Evolutionary conservation across 2,797 vertebrate species (phyloP), one percentile per base, ranked within the genome.

Genomic region (Simalia tracyae): DNA sequence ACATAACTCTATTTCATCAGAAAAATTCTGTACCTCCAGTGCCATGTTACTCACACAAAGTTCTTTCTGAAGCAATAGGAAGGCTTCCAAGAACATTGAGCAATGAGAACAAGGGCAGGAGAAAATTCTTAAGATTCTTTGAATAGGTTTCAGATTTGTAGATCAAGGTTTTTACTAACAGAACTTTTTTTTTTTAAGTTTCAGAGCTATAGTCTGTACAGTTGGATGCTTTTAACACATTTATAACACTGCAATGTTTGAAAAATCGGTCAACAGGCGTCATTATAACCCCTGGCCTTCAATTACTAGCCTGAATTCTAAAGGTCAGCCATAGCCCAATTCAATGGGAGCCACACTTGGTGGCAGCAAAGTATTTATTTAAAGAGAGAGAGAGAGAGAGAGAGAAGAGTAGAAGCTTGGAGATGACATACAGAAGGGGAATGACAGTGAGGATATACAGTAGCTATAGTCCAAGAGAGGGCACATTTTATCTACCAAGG

Each of bases 31-130:
- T 86, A 57, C 26, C 19, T 11, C 24, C 22, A 36, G 36, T 46
- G 63, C 90, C 11, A 15, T 76, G 17, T 46, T 76, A 87, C 46
- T 76, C 5, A 31, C 59, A 56, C 36, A 31, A 57, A 60, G 64
- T 86, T 68, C n/a, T 84, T 68, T 24, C 36, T 46, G 61, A 91
- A 91, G 54, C 56, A 87, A 22, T 26, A 87, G 31, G 22, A n/a
- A 76, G 36, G 86, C 56, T 8, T 91, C 56, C 90, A 86, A 57
- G 90, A 91, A 91, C 63, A 72, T 87, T 66, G 15, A 76, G 85
- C 36, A 91, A 60, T 72, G 64, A 72, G 68, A 91, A 76, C 36
- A 91, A 87, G 64, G 64, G 90, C 85, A 87, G 36, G 56, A 56
- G 17, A 26, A 87, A 91, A 91, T 91, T 87, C 64, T 9, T 60